Evolutionary conservation across 2,797 vertebrate species (phyloP), one percentile per base, ranked within the genome.

Genomic region (Sebastes flavidus): DNA sequence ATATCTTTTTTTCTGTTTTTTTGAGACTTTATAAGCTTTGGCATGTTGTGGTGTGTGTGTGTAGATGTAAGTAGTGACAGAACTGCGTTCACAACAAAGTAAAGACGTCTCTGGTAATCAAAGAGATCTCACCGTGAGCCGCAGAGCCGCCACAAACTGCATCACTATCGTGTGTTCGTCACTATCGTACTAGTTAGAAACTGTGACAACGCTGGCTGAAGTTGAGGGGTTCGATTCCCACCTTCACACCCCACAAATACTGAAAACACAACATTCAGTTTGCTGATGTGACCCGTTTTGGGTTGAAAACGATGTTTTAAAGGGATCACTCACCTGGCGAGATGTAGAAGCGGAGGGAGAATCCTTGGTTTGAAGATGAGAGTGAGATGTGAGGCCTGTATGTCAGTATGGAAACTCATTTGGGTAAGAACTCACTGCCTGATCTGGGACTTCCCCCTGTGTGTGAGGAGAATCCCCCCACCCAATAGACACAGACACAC

Each of bases 321-420:
- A 63, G 32, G 52, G 54, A 16, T 74, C 8, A 77, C 91, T 92
- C 80, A 94, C 93, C 92, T 82, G 63, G 14, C 2, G 34, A 81
- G 83, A 69, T 30, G 68, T 71, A 62, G 70, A 59, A 1, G 60
- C 1, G 2, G 10, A 6, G 27, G 30, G 75, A 62, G 61, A 67
- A 38, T 65, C 65, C 62, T 59, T 30, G 65, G 38, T 74, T 32
- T 84, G 75, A 75, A 65, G 70, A 80, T 20, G 77, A 75, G 76
- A 55, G 2, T 84, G 75, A 87, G 22, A 65, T 24, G 49, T 52
- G 49, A 4, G 2, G 38, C 62, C 52, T 54, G 62, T 70, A 46
- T 67, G 81, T 90, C 65, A 78, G 76, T 29, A 30, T 70, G 69
- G 69, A 78, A 2, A 30, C 81, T 91, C 3, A 91, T 91, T 93